phyloP scores from a whole-genome alignment of 2,888 invertebrate species.

The Amphipoea oculea region DNA sequence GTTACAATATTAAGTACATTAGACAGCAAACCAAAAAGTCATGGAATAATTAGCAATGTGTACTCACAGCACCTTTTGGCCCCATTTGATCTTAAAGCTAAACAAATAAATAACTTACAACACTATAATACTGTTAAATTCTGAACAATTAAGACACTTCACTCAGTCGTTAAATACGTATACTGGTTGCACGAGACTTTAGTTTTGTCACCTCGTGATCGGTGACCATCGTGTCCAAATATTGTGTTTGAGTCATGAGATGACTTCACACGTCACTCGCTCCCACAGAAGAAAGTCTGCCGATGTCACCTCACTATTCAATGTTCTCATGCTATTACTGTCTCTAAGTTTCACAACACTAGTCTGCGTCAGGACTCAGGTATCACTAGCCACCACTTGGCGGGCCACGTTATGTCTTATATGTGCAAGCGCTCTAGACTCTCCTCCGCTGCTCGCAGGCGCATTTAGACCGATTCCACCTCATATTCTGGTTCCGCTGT shows the following conservation, averaged over 20 bases:
- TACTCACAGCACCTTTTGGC: slow-evolving; percentile 87
- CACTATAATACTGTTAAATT: slow-evolving; percentile 85
- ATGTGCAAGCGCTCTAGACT: slow-evolving; percentile 35
- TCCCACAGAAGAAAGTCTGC: slow-evolving; percentile 30
- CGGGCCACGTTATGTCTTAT: slow-evolving; percentile 29
- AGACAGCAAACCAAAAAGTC: slow-evolving; percentile 76
- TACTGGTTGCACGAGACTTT: slow-evolving; percentile 43
- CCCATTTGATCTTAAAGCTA: slow-evolving; percentile 77
- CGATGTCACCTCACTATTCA: slow-evolving; percentile 53
- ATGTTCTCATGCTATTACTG: slow-evolving; percentile 38
- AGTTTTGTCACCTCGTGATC: slow-evolving; percentile 43
- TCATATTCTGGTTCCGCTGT: slow-evolving; percentile 86
- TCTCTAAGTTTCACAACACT: slow-evolving; percentile 68
- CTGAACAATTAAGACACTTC: slow-evolving; percentile 74
- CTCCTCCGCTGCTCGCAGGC: slow-evolving; percentile 78
- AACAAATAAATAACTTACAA: slow-evolving; percentile 81
- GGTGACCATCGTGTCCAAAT: slow-evolving; percentile 42
- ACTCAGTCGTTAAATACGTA: slow-evolving; percentile 73
- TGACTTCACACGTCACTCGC: slow-evolving; percentile 45
- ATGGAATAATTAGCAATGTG: slow-evolving; percentile 75
- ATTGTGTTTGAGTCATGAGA: slow-evolving; percentile 60
- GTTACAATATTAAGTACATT: slow-evolving; percentile 70
- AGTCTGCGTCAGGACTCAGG: slow-evolving; percentile 33
- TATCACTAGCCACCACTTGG: slow-evolving; percentile 33
- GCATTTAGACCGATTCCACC: slow-evolving; percentile 88